Evolutionary conservation across 1,140 invertebrate genomes (phyloP).

Genomic region (Plodia interpunctella): DNA sequence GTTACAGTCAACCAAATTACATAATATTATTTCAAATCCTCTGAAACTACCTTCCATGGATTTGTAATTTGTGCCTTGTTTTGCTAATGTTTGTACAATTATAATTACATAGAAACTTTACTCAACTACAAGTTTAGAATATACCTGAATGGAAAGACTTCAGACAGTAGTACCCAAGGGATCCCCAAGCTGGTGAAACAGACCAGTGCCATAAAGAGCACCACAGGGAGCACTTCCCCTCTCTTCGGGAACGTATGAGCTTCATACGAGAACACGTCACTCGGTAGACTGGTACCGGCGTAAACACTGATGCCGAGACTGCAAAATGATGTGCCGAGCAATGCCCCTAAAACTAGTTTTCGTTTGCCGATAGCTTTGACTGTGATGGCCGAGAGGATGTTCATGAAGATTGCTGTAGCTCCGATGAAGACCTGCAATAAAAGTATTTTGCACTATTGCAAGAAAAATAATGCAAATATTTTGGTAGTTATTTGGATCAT

Average conservation of each 20-base stretch:
- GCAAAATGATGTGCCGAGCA: slow-evolving; percentile 44
- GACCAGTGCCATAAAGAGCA: slow-evolving; percentile 53
- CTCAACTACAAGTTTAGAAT: too few species aligned
- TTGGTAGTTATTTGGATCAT: too few species aligned
- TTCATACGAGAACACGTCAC: slow-evolving; percentile 56
- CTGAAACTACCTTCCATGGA: too few species aligned
- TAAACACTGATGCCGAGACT: slow-evolving; percentile 52
- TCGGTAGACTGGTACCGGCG: slow-evolving; percentile 31
- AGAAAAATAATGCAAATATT: too few species aligned
- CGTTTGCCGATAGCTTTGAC: slow-evolving; percentile 58
- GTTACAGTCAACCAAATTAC: too few species aligned
- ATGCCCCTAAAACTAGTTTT: slow-evolving; percentile 46
- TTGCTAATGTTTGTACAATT: too few species aligned
- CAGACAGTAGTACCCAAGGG: slow-evolving; percentile 64
- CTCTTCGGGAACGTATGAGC: slow-evolving; percentile 44
- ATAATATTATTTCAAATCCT: too few species aligned
- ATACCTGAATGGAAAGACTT: slow-evolving; percentile 67
- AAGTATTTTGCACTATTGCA: too few species aligned
- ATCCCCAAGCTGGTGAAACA: slow-evolving; percentile 57
- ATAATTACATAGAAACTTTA: too few species aligned
- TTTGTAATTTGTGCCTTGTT: too few species aligned
- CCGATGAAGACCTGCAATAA: slow-evolving; percentile 54
- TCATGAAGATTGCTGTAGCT: slow-evolving; percentile 50
- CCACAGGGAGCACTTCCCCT: slow-evolving; percentile 41
- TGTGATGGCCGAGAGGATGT: slow-evolving; percentile 44